Evolutionary conservation across 1,140 invertebrate species (phyloP), one percentile per base, ranked within the genome.

Genomic region (Branchinecta lynchi): DNA sequence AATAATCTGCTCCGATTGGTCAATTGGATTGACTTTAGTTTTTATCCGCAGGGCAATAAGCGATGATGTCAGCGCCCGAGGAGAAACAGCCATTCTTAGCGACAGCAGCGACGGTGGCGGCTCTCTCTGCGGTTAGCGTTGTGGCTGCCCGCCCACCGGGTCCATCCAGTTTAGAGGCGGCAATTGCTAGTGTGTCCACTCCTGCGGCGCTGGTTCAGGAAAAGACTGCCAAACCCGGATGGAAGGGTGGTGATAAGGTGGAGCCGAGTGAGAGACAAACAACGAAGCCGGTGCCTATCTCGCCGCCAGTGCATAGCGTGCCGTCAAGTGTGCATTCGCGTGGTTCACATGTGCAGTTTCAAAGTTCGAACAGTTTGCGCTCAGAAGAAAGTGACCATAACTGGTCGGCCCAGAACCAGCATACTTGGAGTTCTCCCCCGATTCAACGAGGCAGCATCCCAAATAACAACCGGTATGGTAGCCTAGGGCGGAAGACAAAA

Each of bases 401-500:
- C 44, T 71, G 71, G 71, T 71, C 71, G 65, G 71, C 68, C n/a
- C 69, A 68, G 7, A 71, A 71, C 65, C 71, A 71, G 45, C 67
- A 67, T 8, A 71, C 71, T 12, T 71, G 71, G 71, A 71, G 68
- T 65, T 67, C 67, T 0, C 71, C 71, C 3, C 45, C 65, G 7
- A 20, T 68, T 15, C 44, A 43, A 10, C 45, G 70, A 17, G 44
- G 65, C 44, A 45, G 68, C 32, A 44, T 20, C 8, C 12, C 43
- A 17, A 65, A 68, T 15, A 68, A 66, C 70, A 66, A 67, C 0
- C 71, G 71, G 8, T 71, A 69, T 45, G 71, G 71, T 20, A 71
- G 71, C 51, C 65, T 71, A 45, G 72, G 74, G 51, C 74, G 73
- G 65, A 72, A 81, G 68, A 70, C 73, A 67, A 78, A 88, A 81